Base-by-base conservation (phyloP, 2,797 vertebrate genomes). In the Acipenser oxyrinchus region DNA sequence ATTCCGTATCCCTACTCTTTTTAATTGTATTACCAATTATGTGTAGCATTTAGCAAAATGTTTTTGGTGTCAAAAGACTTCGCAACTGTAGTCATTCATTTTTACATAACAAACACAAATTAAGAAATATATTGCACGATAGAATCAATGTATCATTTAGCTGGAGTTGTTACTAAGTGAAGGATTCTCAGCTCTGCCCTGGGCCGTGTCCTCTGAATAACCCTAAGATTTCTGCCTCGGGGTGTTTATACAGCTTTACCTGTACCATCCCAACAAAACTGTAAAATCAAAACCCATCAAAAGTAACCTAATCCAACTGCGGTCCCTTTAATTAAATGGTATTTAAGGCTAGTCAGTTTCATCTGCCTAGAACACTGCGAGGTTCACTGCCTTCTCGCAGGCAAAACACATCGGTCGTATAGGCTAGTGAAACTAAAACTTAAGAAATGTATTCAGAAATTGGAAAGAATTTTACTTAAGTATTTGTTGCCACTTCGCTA, bases 161-260 rank as follows among this genome's bases (percentile, higher is more conserved):
- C 69, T 64, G 55, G 57, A 69, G 48, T 70, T 73, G 65, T 69
- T 72, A 48, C 63, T 66, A 37, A 9, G 66, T 10, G 67, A 69
- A 62, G 69, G 69, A 63, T 75, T 37, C 69, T 9, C 48, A 72
- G 74, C 75, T 72, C 66, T 78, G 83, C 85, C 84, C 73, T 75
- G 77, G 80, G 82, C 83, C 78, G 73, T 88, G 90, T 89, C 88
- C 89, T 82, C 78, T 78, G 78, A 63, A 50, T 91, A 88, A 91
- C 89, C 88, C 86, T 77, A 75, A 67, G 48, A 76, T 65, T 71
- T 11, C 73, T 78, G 84, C 82, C 77, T 69, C 70, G 5, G 83
- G 81, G 81, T 90, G 87, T 91, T 91, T 86, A 83, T 80, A 88
- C 87, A 92, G 88, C 87, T 88, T 90, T 90, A 91, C 88, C 88